Conservation (phyloP, 35 echinoderm and acorn worm genomes). For the Lytechinus variegatus region DNA sequence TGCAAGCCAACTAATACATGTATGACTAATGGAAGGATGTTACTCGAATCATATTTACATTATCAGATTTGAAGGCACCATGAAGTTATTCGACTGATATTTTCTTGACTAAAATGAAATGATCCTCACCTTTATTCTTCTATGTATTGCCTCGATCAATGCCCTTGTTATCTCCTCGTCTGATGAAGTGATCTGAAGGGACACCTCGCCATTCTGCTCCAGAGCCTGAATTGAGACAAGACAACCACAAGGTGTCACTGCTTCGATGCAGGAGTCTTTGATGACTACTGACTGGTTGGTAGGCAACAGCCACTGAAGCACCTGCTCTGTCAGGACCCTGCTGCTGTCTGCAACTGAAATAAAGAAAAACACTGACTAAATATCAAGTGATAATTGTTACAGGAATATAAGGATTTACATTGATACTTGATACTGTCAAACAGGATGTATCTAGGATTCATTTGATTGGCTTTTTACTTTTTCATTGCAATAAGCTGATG, state of each 20-base stretch:
- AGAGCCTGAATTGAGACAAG: slow-evolving; percentile 4
- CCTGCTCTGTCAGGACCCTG: neutral
- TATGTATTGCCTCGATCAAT: neutral
- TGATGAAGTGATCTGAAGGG: neutral
- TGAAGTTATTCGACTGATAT: too few relatives aligned
- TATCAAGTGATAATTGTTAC: neutral
- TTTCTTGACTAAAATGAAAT: too few relatives aligned
- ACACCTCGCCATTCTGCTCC: neutral
- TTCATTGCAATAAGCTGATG: neutral
- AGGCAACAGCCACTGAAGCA: neutral
- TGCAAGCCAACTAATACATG: too few relatives aligned
- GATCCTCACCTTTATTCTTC: neutral
- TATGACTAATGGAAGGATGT: too few relatives aligned
- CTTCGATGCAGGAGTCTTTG: neutral
- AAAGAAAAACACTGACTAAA: neutral
- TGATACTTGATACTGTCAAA: neutral
- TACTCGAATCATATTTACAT: too few relatives aligned
- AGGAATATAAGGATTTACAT: neutral
- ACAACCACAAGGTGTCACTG: slow-evolving; percentile 6
- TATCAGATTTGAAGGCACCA: too few relatives aligned
- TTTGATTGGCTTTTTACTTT: neutral
- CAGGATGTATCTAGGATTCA: neutral
- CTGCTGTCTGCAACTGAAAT: neutral
- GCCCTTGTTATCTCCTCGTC: neutral
- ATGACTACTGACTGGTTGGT: neutral